phyloP scores from a whole-genome alignment of 1,140 invertebrate genomes.

The Drosophila erecta region DNA sequence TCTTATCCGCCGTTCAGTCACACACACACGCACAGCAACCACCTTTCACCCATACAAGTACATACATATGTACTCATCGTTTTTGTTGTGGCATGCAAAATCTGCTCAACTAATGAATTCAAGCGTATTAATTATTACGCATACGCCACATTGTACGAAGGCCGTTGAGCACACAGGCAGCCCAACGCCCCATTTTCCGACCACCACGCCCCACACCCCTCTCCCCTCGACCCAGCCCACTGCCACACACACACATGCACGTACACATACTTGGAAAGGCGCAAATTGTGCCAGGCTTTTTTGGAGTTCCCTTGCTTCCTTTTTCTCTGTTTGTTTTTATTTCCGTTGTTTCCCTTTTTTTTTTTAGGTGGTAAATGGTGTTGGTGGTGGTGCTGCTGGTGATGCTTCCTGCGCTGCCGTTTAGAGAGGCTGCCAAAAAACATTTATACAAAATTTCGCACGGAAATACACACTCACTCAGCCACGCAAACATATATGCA shows the following conservation, averaged over 20 bases:
- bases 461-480: conserved; percentile 64
- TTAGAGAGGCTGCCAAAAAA: conserved; percentile 79
- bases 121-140: conserved; percentile 83
- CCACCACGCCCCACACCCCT: too few species aligned
- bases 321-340: conserved; percentile 24
- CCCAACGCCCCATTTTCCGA: conserved; percentile 3
- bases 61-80: conserved; percentile 23
- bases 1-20: conserved; percentile 3
- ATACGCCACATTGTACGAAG: conserved; percentile 80
- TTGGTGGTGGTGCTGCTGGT: conserved; percentile 55
- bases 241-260: conserved; percentile 6
- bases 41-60: conserved; percentile 7
- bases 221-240: background rate
- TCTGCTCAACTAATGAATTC: conserved; percentile 82
- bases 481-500: conserved; percentile 12
- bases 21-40: background rate
- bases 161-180: conserved; percentile 58
- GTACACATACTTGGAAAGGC: conserved; percentile 38
- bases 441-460: conserved; percentile 80
- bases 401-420: conserved; percentile 77
- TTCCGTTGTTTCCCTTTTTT: conserved; percentile 8
- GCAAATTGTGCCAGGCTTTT: conserved; percentile 74
- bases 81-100: conserved; percentile 74
- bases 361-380: conserved; percentile 7
- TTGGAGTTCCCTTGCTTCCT: conserved; percentile 27